Evolutionary conservation across 2,113 vertebrate species (phyloP), one percentile per base, ranked within the genome.

Genomic region (Nothoprocta perdicaria): DNA sequence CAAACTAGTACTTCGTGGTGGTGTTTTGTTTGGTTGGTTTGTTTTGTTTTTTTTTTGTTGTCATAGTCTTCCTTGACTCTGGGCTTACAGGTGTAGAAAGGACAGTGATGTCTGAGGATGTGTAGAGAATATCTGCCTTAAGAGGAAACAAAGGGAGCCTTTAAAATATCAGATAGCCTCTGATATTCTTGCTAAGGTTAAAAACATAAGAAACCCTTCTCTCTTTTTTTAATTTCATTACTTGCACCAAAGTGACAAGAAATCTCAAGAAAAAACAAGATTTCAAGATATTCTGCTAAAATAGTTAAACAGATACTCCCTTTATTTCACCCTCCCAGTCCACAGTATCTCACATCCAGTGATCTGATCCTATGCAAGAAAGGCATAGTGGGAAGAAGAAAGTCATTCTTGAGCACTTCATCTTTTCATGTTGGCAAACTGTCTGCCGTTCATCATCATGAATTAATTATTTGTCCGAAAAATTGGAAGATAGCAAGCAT

Each of bases 241-340:
- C 65, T 72, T 69, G 19, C 1, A 5, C 43, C 12, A 8, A 68
- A 80, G 57, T 68, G 61, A 52, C 84, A 85, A 19, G 50, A 48
- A 48, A 88, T 92, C 91, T 85, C 74, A 52, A 78, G 80, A 74
- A 67, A 33, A 40, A 87, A 80, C 87, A 71, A 72, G 67, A 73
- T 93, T 92, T 89, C 80, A 92, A 93, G 80, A 31, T 74, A 45
- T 61, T 94, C 29, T n/a, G 78, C 76, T 83, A 79, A 89, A 83
- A 89, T 12, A 84, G 75, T 77, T 76, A 84, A 93, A 84, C 88
- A 72, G 86, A 80, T 77, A 75, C 69, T 16, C 26, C 53, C 24
- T 24, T 13, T 52, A 26, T 26, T 15, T 27, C 53, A 15, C 53
- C 53, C 38, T 74, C 48, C 14, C 10, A 46, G 65, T 38, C 50